Evolutionary conservation across 2,797 vertebrate genomes (phyloP).

Genomic region (Danio tinwini): DNA sequence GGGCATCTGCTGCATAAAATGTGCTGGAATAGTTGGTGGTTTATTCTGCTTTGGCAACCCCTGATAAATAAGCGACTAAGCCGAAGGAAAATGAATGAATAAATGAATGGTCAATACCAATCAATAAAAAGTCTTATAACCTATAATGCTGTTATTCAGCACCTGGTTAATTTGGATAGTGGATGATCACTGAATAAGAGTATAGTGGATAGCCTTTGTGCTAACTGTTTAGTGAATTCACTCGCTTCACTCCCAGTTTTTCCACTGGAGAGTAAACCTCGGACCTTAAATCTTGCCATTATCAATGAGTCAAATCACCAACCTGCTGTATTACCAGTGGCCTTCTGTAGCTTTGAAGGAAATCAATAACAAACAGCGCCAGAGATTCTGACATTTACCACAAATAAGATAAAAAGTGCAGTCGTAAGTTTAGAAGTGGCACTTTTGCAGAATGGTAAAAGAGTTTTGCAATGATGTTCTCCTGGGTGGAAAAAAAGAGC

Average conservation of each 20-base stretch:
- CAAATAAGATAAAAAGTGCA: conserved; percentile 53
- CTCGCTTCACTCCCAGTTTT: not conserved
- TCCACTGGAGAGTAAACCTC: not conserved
- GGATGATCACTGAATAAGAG: not conserved
- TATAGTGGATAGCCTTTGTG: not conserved
- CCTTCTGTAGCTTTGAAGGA: conserved; percentile 59
- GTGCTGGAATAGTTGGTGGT: no score
- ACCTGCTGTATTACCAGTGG: conserved; percentile 58
- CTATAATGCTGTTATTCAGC: not conserved
- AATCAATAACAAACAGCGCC: conserved; percentile 58
- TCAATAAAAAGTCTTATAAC: no score
- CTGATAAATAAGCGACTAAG: no score
- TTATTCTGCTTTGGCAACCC: no score
- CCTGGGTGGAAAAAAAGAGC: not conserved
- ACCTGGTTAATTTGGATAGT: not conserved
- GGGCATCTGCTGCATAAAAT: no score
- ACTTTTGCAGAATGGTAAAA: conserved; percentile 66
- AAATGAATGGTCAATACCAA: no score
- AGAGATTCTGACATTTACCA: conserved; percentile 72
- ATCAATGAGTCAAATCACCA: conserved; percentile 64
- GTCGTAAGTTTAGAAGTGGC: conserved; percentile 66
- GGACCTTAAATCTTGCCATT: conserved; percentile 48
- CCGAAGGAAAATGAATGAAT: no score
- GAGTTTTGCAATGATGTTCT: conserved; percentile 13
- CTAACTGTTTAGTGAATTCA: not conserved